Evolutionary conservation across 2,113 vertebrate genomes (phyloP), one percentile per base, ranked within the genome.

Genomic region (Scomber colias): DNA sequence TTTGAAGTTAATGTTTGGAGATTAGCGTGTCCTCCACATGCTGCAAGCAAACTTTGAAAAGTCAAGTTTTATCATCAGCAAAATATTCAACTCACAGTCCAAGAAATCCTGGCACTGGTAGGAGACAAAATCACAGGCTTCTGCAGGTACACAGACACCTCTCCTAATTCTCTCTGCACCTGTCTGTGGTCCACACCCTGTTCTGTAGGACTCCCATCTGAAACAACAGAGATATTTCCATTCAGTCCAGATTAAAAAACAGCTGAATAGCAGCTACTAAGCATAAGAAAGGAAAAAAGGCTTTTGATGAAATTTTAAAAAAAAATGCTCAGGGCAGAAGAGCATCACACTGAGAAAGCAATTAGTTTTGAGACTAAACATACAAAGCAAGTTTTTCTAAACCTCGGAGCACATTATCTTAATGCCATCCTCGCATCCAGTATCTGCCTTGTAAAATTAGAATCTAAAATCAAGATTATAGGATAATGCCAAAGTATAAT

Each of bases 141-240:
- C 67, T 98, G 97, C 31, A 99, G 96, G 51, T 95, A 96, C 24
- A 99, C 93, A 44, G 96, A 95, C 61, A 98, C 97, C 0, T 98
- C 97, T 14, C 97, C 97, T 45, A 99, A 92, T 45, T 99, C 98
- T 24, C 96, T 96, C 91, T 99, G 98, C 4, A 99, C 96, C 87
- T 97, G 97, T 71, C 97, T 96, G 83, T 97, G 97, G 90, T 99
- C 98, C 79, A 97, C 95, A 3, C 96, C 97, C 90, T 97, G 96
- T 44, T 96, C 97, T 70, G 96, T 95, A 2, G 97, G 97, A 83
- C 95, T 98, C 79, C 97, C 98, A 91, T 99, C 98, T 99, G 90
- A 45, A 82, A 82, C 24, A 27, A 27, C 24, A 27, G 64, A 71
- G 50, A 80, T n/a, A 64, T 40, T 35, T 64, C 9, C 15, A 65